These are phyloP conservation scores for Argyra leucocephala DNA, from an alignment of 2,888 invertebrate genomes.

Conservation along the genomic window DNA sequence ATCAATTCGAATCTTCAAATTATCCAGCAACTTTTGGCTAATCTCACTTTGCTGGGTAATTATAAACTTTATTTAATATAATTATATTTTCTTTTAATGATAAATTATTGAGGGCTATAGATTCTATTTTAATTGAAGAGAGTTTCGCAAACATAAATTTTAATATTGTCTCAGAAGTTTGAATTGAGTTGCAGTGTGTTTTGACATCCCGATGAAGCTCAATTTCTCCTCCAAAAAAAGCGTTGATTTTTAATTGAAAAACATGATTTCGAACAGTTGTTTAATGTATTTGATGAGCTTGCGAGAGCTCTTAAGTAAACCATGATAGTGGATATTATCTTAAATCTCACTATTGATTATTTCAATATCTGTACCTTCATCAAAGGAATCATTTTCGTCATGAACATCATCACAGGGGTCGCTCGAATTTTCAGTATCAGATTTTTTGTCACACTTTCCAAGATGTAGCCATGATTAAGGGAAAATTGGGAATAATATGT, in stretches of 20 bases:
- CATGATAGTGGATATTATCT: conserved; percentile 8
- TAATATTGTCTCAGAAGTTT: no score
- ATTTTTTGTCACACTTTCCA: not conserved
- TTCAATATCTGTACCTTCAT: conserved; percentile 1
- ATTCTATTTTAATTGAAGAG: no score
- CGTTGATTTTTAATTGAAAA: conserved; percentile 10
- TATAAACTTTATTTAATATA: no score
- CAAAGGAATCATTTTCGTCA: not conserved
- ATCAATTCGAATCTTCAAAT: no score
- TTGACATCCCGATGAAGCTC: no score
- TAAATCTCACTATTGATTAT: not conserved
- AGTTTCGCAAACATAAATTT: no score
- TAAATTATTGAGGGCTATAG: no score
- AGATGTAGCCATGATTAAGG: conserved; percentile 8
- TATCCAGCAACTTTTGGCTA: no score
- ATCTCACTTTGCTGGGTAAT: no score
- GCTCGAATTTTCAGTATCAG: conserved; percentile 2
- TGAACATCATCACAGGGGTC: no score
- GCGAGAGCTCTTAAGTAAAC: not conserved
- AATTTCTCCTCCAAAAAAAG: conserved; percentile 5
- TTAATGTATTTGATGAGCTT: conserved; percentile 10
- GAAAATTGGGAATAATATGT: no score
- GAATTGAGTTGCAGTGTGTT: conserved; percentile 11
- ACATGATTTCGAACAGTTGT: conserved; percentile 11
- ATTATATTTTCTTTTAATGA: no score